Base-by-base conservation (phyloP, 2,797 vertebrate species). In the Rhinatrema bivittatum region DNA sequence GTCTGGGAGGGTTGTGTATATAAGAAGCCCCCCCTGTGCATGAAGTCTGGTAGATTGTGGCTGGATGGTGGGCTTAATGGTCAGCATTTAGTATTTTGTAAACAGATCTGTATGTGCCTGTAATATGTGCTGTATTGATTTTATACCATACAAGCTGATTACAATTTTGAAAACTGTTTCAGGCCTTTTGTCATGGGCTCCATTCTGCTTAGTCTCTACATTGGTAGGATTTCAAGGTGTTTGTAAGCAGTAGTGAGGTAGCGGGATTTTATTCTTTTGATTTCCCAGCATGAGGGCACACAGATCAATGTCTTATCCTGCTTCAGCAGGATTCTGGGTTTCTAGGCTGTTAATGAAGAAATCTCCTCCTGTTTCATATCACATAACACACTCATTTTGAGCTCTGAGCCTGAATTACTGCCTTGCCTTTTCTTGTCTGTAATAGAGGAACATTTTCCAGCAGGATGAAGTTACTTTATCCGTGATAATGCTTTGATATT, bases 321-420 rank as follows among this genome's bases (percentile, higher is more conserved):
- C 36, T 79, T 90, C 89, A 61, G 78, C 87, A 89, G 90, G 75
- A 82, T 79, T 68, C 65, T 79, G 75, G 68, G 52, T 76, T 47
- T 82, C 65, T 70, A 56, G 67, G 68, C 71, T 66, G 78, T 49
- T 77, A 77, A 77, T 81, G 75, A 68, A 60, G 59, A 72, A 54
- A 27, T 68, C 72, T 76, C 80, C 82, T 80, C 86, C 84, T 82
- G 81, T 76, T 82, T 67, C 59, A 41, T 75, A 67, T 73, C 69
- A 38, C 51, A 38, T 57, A 77, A 60, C 15, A 19, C 68, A 75
- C 73, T 81, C 76, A 80, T 84, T 72, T 70, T 72, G 72, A 71
- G 70, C 76, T 68, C 79, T 60, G 74, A 81, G 70, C 62, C 65
- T 62, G 75, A 72, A 74, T 72, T 78, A 67, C 77, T 72, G 68